These are phyloP conservation scores for Lapara coniferarum DNA, from an alignment of 2,888 invertebrate species.

Conservation along the genomic window DNA sequence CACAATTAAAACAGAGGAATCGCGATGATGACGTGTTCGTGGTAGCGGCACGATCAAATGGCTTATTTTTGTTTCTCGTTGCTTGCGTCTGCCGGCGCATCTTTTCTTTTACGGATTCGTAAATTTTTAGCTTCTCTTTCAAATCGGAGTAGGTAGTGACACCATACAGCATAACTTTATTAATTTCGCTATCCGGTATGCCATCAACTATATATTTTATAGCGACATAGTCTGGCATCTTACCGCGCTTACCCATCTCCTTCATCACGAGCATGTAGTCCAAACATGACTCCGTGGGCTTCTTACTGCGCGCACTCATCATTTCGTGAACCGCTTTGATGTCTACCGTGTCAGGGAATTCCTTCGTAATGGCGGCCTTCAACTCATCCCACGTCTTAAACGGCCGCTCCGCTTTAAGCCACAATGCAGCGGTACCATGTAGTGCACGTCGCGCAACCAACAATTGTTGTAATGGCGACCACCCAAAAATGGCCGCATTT, in stretches of 20 bases:
- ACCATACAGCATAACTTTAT: conserved; percentile 40
- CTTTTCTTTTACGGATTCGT: conserved; percentile 32
- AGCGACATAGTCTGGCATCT: conserved; percentile 39
- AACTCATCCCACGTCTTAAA: conserved; percentile 25
- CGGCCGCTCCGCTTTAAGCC: conserved; percentile 25
- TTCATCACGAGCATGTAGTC: conserved; percentile 38
- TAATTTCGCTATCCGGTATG: conserved; percentile 33
- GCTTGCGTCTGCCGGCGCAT: conserved; percentile 8
- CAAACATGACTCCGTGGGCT: conserved; percentile 27
- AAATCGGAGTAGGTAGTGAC: conserved; percentile 33
- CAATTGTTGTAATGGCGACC: conserved; percentile 30
- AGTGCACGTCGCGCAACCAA: conserved; percentile 29
- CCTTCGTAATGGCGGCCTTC: neutral
- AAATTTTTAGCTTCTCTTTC: conserved; percentile 38
- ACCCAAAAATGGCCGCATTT: conserved; percentile 30
- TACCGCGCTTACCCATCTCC: conserved; percentile 27
- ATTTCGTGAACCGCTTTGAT: conserved; percentile 29
- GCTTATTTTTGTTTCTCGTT: neutral
- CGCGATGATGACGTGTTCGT: neutral
- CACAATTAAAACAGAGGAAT: neutral
- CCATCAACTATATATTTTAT: conserved; percentile 43
- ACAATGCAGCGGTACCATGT: conserved; percentile 29
- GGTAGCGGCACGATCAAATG: neutral
- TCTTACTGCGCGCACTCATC: conserved; percentile 29
- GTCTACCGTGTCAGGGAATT: neutral